phyloP scores from a whole-genome alignment of 2,113 vertebrate species.

The Oenanthe oenanthe region DNA sequence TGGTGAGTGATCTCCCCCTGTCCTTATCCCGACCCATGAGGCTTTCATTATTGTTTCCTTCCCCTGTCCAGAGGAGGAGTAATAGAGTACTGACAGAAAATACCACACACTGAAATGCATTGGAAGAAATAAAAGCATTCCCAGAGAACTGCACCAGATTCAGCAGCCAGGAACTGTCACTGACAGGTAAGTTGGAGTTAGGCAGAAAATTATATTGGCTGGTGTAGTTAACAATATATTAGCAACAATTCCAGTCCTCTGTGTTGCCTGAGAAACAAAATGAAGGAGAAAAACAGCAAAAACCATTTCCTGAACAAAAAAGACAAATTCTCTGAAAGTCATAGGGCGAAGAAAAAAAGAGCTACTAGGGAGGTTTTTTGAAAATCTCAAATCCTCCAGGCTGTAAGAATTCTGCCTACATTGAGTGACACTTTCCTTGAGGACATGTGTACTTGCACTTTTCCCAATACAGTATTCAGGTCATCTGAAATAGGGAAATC shows the following conservation, averaged over 20 bases:
- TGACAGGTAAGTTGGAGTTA: background rate
- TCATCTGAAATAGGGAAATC: background rate
- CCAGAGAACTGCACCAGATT: background rate
- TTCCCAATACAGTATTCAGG: background rate
- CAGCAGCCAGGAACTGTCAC: background rate
- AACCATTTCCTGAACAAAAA: background rate
- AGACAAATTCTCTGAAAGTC: background rate
- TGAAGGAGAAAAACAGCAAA: background rate
- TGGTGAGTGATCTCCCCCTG: background rate
- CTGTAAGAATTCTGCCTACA: background rate
- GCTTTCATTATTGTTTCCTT: background rate
- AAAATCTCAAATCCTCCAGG: background rate
- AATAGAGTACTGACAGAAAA: background rate
- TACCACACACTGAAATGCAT: background rate
- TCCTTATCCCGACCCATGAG: accelerated
- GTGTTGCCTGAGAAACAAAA: background rate
- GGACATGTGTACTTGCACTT: background rate
- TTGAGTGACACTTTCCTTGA: background rate
- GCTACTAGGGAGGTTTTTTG: background rate
- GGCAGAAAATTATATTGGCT: background rate
- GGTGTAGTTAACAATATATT: background rate
- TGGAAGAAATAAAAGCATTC: background rate
- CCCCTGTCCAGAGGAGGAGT: background rate
- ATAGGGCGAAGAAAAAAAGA: background rate
- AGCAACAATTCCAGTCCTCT: background rate